These are phyloP conservation scores for Xanthia togata DNA, from an alignment of 2,888 invertebrate species.

Conservation along the genomic window DNA sequence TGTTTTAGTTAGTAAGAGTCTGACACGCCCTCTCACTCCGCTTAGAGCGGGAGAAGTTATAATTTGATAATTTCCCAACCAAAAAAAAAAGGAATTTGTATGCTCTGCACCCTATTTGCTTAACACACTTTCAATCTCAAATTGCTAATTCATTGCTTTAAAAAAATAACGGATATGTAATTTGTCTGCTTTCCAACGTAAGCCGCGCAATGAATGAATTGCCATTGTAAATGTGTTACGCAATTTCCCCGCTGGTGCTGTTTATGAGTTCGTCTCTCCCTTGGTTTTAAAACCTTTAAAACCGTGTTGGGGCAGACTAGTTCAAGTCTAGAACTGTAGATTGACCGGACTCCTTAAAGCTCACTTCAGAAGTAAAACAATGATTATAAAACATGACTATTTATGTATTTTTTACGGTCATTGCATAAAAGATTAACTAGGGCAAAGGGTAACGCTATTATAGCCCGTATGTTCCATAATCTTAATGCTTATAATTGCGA, in stretches of 20 bases:
- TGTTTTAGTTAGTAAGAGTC: too few relatives aligned
- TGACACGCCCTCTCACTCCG: too few relatives aligned
- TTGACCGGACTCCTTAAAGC: background rate
- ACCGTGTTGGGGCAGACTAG: too few relatives aligned
- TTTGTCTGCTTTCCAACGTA: too few relatives aligned
- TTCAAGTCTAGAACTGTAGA: background rate
- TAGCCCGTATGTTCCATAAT: background rate
- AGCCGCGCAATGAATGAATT: too few relatives aligned
- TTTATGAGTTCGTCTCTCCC: background rate
- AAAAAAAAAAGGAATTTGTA: background rate
- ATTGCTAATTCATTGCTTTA: too few relatives aligned
- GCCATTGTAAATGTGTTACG: too few relatives aligned
- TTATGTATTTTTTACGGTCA: conserved; percentile 4
- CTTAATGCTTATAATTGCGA: background rate
- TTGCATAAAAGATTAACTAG: background rate
- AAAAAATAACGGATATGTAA: too few relatives aligned
- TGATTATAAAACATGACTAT: conserved; percentile 1
- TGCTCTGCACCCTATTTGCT: too few relatives aligned
- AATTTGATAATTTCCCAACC: too few relatives aligned
- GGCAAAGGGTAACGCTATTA: background rate
- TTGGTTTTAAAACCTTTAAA: background rate
- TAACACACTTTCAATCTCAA: too few relatives aligned
- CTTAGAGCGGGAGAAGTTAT: too few relatives aligned
- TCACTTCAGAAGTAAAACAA: background rate
- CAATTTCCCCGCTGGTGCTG: background rate